Evolutionary conservation across 2,113 vertebrate species (phyloP).

Genomic region (Paramisgurnus dabryanus): DNA sequence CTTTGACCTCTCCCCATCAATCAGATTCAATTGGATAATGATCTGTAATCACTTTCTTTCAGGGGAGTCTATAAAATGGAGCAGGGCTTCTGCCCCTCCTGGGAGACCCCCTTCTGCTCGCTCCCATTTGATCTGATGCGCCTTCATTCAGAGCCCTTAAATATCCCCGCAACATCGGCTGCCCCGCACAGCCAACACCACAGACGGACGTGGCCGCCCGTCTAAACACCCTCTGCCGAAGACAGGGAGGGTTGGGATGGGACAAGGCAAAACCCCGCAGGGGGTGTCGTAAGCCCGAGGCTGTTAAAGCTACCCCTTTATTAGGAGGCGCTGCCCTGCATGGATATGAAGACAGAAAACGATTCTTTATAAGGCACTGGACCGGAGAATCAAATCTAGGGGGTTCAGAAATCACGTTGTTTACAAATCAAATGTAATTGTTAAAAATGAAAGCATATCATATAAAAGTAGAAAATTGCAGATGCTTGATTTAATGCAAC

Average conservation of each 20-base stretch:
- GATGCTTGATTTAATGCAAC: too few relatives aligned
- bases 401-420: neutral
- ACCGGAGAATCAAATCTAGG: conserved; percentile 9
- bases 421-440: neutral
- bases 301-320: conserved; percentile 91
- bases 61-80: conserved; percentile 99
- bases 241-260: conserved; percentile 72
- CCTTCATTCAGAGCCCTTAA: conserved; percentile 80
- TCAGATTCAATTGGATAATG: conserved; percentile 99
- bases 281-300: conserved; percentile 69
- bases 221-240: conserved; percentile 78
- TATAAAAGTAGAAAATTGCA: too few relatives aligned
- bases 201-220: neutral
- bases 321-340: conserved; percentile 85
- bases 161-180: conserved; percentile 66
- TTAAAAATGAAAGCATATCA: neutral
- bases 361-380: conserved; percentile 68
- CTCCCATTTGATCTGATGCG: conserved; percentile 87
- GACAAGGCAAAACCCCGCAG: conserved; percentile 82
- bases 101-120: conserved; percentile 97
- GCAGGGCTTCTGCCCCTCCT: conserved; percentile 88
- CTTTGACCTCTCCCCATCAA: conserved; percentile 99
- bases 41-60: conserved; percentile 99
- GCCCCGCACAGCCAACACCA: conserved; percentile 37
- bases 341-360: conserved; percentile 80